Evolutionary conservation across 2,797 vertebrate species (phyloP).

Genomic region (Triplophysa bombifrons): DNA sequence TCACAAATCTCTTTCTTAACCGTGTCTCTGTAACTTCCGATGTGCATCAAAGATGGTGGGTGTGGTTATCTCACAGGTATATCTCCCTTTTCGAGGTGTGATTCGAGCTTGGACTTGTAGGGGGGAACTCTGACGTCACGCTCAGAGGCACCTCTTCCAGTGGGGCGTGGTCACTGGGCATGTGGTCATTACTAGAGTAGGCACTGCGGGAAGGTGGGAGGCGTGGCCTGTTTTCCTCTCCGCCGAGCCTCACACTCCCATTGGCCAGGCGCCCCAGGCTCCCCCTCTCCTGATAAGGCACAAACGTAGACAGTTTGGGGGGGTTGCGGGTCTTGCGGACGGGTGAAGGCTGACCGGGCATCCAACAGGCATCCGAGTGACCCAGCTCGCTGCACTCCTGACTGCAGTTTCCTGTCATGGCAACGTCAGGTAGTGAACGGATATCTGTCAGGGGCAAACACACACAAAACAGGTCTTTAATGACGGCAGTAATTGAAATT

Average conservation of each 20-base stretch:
- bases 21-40: constrained; percentile 57
- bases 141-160: constrained; percentile 98
- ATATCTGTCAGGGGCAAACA: constrained; percentile 79
- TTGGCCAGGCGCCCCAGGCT: constrained; percentile 96
- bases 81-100: constrained; percentile 97
- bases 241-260: constrained; percentile 91
- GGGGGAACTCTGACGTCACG: constrained; percentile 94
- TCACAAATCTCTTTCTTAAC: constrained; percentile 75
- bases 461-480: constrained; percentile 39
- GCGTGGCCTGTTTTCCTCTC: constrained; percentile 90
- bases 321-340: constrained; percentile 94
- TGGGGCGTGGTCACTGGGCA: constrained; percentile 93
- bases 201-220: constrained; percentile 98
- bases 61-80: constrained; percentile 89
- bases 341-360: constrained; percentile 97
- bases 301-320: constrained; percentile 99
- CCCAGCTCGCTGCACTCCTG: constrained; percentile 97
- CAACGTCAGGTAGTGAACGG: constrained; percentile 95
- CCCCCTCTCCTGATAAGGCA: constrained; percentile 99
- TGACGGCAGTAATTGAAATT: background rate
- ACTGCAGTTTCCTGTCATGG: constrained; percentile 98
- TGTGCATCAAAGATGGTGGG: constrained; percentile 59
- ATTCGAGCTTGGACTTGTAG: constrained; percentile 86
- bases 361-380: constrained; percentile 99
- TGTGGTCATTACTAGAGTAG: constrained; percentile 96